A percentile compares a stretch with the other conserved stretches of the same genome.
phyloP scores from a whole-genome alignment of 2,797 vertebrate species.

The Carapus acus region DNA sequence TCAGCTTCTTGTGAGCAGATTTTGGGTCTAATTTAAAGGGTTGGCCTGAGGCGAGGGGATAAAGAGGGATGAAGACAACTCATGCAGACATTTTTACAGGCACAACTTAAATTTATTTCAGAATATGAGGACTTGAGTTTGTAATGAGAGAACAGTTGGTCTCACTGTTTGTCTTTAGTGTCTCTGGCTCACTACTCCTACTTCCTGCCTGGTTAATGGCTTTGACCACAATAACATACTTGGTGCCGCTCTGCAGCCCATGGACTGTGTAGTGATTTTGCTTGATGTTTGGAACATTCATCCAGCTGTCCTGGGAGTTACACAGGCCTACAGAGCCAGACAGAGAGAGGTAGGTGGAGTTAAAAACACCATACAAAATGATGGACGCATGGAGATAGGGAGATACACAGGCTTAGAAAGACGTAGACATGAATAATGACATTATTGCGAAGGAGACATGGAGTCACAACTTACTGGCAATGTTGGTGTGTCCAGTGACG shows the following conservation, averaged over 20 bases:
- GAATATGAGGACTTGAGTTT: not conserved
- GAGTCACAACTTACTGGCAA: slow-evolving; percentile 84
- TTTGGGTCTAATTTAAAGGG: slow-evolving; percentile 98
- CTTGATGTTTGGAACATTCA: slow-evolving; percentile 99
- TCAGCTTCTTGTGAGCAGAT: slow-evolving; percentile 94
- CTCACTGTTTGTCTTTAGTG: slow-evolving; percentile 99
- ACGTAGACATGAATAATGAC: too few relatives aligned
- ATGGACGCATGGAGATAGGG: not conserved
- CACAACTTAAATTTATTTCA: not conserved
- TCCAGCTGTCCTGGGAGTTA: slow-evolving; percentile 89
- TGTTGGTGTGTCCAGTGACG: slow-evolving; percentile 93
- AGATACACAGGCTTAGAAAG: too few relatives aligned
- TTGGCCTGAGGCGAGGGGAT: slow-evolving; percentile 77
- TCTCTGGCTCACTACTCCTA: slow-evolving; percentile 91
- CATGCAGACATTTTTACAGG: not conserved
- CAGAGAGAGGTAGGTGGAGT: too few relatives aligned
- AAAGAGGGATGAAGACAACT: not conserved
- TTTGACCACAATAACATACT: slow-evolving; percentile 97
- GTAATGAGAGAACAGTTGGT: not conserved
- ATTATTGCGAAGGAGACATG: too few relatives aligned
- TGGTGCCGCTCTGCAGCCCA: slow-evolving; percentile 94
- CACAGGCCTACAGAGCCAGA: too few relatives aligned
- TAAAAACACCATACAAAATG: slow-evolving; percentile 4
- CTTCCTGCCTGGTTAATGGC: slow-evolving; percentile 98
- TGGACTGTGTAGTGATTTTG: slow-evolving; percentile 99